Conservation (phyloP, 2,797 vertebrate species). For the Periparus ater region DNA sequence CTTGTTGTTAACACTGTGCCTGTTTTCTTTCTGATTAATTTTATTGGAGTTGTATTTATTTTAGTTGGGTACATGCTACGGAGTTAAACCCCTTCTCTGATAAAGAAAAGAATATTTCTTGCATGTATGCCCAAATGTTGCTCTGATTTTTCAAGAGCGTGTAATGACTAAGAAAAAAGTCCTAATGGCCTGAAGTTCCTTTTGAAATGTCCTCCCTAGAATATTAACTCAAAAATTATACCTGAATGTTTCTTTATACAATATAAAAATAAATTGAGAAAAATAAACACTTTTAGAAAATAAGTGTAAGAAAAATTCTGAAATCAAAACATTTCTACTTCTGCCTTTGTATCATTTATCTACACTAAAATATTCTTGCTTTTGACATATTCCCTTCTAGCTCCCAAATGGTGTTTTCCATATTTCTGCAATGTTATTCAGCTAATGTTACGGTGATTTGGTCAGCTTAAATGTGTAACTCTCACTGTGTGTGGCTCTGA, state of each 20-base stretch:
- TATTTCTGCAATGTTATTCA: background rate
- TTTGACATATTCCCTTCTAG: background rate
- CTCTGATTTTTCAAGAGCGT: background rate
- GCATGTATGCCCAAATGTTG: background rate
- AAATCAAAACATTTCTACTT: background rate
- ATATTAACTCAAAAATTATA: background rate
- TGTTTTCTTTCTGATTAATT: background rate
- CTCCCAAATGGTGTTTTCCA: background rate
- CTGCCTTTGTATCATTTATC: background rate
- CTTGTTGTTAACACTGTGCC: background rate
- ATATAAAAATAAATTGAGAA: background rate
- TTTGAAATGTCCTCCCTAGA: background rate
- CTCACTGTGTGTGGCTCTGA: background rate
- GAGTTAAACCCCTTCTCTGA: background rate
- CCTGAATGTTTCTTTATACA: background rate
- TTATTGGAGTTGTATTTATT: background rate
- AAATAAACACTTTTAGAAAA: background rate
- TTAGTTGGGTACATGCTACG: background rate
- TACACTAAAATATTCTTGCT: background rate
- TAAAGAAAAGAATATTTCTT: background rate
- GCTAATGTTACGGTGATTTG: background rate
- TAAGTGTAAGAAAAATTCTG: background rate
- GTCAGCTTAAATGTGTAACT: background rate
- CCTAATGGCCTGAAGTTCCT: background rate
- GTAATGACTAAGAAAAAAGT: background rate